Evolutionary conservation across 2,797 vertebrate species (phyloP).

Genomic region (Aselliscus stoliczkanus): DNA sequence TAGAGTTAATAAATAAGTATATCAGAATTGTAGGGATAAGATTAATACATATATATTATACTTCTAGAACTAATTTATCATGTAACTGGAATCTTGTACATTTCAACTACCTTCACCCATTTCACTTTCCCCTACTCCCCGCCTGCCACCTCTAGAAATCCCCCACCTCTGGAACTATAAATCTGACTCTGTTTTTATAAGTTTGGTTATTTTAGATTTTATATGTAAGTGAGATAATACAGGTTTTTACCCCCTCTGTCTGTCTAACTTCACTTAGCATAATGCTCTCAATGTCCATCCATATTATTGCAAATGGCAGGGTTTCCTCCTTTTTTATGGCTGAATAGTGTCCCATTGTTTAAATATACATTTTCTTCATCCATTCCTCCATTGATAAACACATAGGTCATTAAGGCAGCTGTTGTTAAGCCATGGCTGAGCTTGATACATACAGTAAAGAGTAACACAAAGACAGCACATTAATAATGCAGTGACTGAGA

Average conservation of each 20-base stretch:
- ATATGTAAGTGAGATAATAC: background rate
- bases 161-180: background rate
- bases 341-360: background rate
- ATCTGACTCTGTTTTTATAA: background rate
- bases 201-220: background rate
- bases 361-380: background rate
- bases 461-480: conserved; percentile 94
- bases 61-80: background rate
- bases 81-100: background rate
- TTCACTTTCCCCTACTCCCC: background rate
- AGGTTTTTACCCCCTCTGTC: background rate
- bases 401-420: conserved; percentile 68
- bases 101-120: background rate
- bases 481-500: conserved; percentile 97
- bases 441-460: conserved; percentile 92
- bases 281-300: background rate
- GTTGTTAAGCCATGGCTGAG: conserved; percentile 91
- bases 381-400: background rate
- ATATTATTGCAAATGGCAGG: background rate
- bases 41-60: background rate
- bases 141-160: no score
- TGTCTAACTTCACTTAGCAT: background rate
- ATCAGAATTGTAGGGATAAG: background rate
- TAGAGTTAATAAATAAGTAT: background rate
- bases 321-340: background rate